Evolutionary conservation across 1,140 invertebrate genomes (phyloP), one percentile per base, ranked within the genome.

Genomic region (Pteromalus puparum): DNA sequence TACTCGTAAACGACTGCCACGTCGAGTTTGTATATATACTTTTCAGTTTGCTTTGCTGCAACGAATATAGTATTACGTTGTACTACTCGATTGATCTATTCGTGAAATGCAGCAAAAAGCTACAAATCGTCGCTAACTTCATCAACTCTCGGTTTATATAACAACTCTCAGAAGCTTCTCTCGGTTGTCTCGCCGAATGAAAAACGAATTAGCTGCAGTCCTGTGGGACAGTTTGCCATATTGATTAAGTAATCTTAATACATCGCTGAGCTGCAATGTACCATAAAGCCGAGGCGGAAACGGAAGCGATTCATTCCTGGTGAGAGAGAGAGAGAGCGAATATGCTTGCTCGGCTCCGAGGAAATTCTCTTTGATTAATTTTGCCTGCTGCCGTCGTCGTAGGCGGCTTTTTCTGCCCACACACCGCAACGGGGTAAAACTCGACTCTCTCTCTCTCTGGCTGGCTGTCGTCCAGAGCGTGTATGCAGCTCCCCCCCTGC

Each of bases 331-430:
- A 90, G 53, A 92, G 89, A 89, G 91, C 90, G 91, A 92, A 93
- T 93, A 93, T 93, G 92, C 92, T 93, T 92, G 92, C 87, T 94
- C 93, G 89, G 93, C 93, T 84, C 93, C 93, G 77, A 53, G 42
- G 78, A 94, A 93, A 93, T 94, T 93, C 90, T 91, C 94, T 92
- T 94, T 94, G 88, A 94, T 94, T 93, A 94, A 92, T 89, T 93
- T 94, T 89, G 73, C 73, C 83, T 34, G 7, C 9, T 46, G 26
- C 1, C 75, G 26, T 24, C 24, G 46, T 12, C 26, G 74, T 26
- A 46, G 74, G 24, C 4, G 75, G 28, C 75, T 61, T 61, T 61
- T 61, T 61, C 53, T 61, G 21, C 18, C 53, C 53, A n/a, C 53
- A n/a, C 18, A 61, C 53, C 53, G 21, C 53, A 61, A 61, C 53